Evolutionary conservation across 2,113 vertebrate genomes (phyloP).

Genomic region (Megalops atlanticus): DNA sequence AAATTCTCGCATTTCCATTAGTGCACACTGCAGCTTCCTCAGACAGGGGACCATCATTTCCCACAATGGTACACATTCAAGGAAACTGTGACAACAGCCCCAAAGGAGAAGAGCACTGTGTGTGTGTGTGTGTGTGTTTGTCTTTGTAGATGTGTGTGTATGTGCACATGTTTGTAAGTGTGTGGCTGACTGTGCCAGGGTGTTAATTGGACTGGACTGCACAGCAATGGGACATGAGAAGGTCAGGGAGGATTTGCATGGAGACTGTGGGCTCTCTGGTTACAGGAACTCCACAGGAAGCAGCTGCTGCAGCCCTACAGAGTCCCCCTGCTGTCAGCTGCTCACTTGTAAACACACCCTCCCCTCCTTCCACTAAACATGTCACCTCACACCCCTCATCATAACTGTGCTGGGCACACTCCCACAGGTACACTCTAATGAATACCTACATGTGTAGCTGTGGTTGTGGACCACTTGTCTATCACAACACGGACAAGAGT

Average conservation of each 20-base stretch:
- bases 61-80: neutral
- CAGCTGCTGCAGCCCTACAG: constrained; percentile 12
- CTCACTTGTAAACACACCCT: neutral
- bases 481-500: too few species aligned
- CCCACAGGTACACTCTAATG: neutral
- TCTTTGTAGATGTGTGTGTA: neutral
- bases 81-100: constrained; percentile 28
- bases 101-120: constrained; percentile 41
- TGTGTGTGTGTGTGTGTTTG: constrained; percentile 10
- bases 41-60: neutral
- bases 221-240: constrained; percentile 38
- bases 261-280: constrained; percentile 39
- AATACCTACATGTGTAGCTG: neutral
- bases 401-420: neutral
- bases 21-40: neutral
- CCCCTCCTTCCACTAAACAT: neutral
- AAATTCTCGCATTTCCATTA: neutral
- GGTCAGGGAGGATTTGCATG: constrained; percentile 39
- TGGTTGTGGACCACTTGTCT: neutral
- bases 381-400: constrained; percentile 2
- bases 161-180: neutral
- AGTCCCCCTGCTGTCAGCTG: neutral
- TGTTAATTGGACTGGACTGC: constrained; percentile 43
- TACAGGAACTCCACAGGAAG: constrained; percentile 45
- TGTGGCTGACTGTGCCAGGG: constrained; percentile 49